A percentile compares a stretch with the other conserved stretches of the same genome.
phyloP scores from a whole-genome alignment of 1,140 invertebrate species.

The Drosophila takahashii region DNA sequence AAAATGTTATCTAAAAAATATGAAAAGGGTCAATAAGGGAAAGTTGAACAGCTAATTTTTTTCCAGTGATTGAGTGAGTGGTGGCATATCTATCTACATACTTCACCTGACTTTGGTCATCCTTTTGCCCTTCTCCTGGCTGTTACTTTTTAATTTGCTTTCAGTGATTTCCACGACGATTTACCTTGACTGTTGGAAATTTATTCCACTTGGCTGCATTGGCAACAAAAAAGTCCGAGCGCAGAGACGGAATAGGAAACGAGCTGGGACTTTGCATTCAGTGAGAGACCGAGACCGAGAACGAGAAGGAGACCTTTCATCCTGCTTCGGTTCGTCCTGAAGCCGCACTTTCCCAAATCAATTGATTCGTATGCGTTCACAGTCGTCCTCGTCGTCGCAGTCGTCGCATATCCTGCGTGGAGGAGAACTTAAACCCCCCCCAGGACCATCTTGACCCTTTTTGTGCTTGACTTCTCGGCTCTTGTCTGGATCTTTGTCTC shows the following conservation, averaged over 20 bases:
- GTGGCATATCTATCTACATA: constrained; percentile 52
- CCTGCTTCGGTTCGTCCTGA: constrained; percentile 9
- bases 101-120: constrained; percentile 46
- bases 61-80: constrained; percentile 16
- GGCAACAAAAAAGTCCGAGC: constrained; percentile 65
- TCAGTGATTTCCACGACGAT: constrained; percentile 80
- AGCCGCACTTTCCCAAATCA: constrained; percentile 54
- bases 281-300: not conserved
- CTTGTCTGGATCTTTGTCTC: constrained; percentile 45
- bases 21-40: too few relatives aligned
- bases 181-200: constrained; percentile 78
- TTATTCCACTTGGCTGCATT: constrained; percentile 78
- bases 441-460: constrained; percentile 72
- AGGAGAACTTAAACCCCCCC: constrained; percentile 18
- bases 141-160: constrained; percentile 74
- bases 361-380: constrained; percentile 74
- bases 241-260: constrained; percentile 33
- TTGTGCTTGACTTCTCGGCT: constrained; percentile 75
- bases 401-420: constrained; percentile 55
- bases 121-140: constrained; percentile 16
- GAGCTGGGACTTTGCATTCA: constrained; percentile 66
- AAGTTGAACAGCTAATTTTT: too few relatives aligned
- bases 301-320: constrained; percentile 22
- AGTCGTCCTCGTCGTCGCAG: constrained; percentile 22
- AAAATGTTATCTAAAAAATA: too few relatives aligned